Base-by-base conservation (phyloP, 1,140 invertebrate genomes). In the Triops cancriformis region DNA sequence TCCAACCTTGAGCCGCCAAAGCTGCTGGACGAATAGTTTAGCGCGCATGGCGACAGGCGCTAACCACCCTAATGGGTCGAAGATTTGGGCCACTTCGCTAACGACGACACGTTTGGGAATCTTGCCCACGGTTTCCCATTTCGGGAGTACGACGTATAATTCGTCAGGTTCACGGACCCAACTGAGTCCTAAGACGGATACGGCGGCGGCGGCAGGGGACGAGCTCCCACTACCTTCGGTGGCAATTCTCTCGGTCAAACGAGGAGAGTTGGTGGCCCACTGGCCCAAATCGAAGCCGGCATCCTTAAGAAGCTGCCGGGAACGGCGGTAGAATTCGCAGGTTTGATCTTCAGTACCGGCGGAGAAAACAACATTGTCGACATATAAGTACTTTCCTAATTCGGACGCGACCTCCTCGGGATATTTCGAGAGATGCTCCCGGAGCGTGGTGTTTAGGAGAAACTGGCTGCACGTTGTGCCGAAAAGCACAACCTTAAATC, bases 31-130 rank as follows among this genome's bases (percentile, higher is more conserved):
- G 9, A 87, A 76, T 6, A 85, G 81, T 81, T 87, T 87, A 43
- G 81, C 81, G 18, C 76, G 78, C 14, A 85, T 81, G 11, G 82
- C 82, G 14, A 84, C 72, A 28, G 85, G 84, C 27, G 81, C 79
- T 14, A 86, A n/a, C 18, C 85, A 78, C 27, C 86, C 85, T 14
- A 86, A 78, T 18, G 86, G 86, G 80, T 87, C 86, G 79, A n/a
- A 84, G 87, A 84, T 51, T 78, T 79, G 80, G 4, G 83, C 79
- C 14, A 83, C 79, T 18, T 84, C 80, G 0, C 82, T 82, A 12
- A 83, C 43, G 10, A 84, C 78, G 11, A 72, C 79, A 73, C 82
- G 72, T 74, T 83, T 83, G 4, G 82, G 82, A 1, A 81, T 73
- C 12, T 1, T 45, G 43, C 18, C 43, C 10, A 45, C 43, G 18